These are phyloP conservation scores for Lagorchestes hirsutus DNA, from an alignment of 2,797 vertebrate genomes.

Conservation along the genomic window DNA sequence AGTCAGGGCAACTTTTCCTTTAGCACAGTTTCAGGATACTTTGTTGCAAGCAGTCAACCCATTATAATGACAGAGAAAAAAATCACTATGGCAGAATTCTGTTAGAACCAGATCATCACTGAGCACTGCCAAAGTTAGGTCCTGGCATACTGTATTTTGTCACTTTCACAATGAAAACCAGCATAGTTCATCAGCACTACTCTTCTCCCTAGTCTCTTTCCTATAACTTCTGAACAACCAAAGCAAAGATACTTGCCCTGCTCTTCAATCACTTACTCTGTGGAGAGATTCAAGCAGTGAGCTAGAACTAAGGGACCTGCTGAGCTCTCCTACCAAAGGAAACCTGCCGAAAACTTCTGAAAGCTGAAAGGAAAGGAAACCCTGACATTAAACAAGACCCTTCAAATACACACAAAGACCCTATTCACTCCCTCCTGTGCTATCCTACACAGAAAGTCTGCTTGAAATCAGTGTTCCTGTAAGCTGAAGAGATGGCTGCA, in stretches of 20 bases:
- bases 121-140: background rate
- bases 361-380: background rate
- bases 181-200: background rate
- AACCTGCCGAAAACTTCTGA: background rate
- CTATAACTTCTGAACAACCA: background rate
- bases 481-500: background rate
- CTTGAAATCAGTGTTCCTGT: background rate
- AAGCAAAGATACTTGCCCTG: background rate
- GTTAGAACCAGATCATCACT: background rate
- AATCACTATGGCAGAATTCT: background rate
- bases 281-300: background rate
- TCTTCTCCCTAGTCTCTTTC: rapidly evolving
- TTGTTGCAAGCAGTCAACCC: background rate
- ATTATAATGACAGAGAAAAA: background rate
- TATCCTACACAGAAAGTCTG: background rate
- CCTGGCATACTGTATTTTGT: background rate
- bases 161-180: background rate
- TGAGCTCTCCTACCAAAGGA: background rate
- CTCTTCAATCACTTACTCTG: rapidly evolving
- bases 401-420: background rate
- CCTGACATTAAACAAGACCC: background rate
- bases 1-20: background rate
- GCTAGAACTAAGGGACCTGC: background rate
- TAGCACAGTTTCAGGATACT: background rate
- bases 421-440: background rate